Percentiles rank a stretch among this genome's conserved stretches.
These are phyloP conservation scores for Phengaris alcon DNA, from an alignment of 2,888 invertebrate genomes.

Conservation along the genomic window DNA sequence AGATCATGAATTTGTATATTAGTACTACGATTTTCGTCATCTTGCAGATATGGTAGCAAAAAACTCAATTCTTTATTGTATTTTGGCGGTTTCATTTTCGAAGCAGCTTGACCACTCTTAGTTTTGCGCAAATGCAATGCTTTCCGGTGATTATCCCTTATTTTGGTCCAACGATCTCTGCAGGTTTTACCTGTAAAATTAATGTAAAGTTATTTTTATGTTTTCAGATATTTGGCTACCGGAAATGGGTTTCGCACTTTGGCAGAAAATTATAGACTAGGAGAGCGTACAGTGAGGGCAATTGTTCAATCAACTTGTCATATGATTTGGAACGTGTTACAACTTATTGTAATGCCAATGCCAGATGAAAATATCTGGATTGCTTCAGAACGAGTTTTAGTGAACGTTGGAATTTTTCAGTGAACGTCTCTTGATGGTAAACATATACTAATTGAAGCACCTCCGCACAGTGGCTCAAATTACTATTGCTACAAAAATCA, in stretches of 20 bases:
- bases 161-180: not conserved
- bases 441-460: too few species aligned
- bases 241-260: not conserved
- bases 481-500: too few species aligned
- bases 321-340: not conserved
- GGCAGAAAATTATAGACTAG: not conserved
- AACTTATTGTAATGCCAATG: not conserved
- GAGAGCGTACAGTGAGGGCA: not conserved
- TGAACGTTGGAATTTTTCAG: constrained; percentile 20
- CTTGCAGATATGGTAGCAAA: not conserved
- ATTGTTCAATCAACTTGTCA: too few species aligned
- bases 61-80: not conserved
- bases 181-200: not conserved
- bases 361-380: constrained; percentile 3
- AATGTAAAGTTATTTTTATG: not conserved
- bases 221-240: not conserved
- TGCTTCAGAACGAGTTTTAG: constrained; percentile 17
- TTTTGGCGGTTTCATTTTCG: constrained; percentile 10
- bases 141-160: not conserved
- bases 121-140: not conserved
- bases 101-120: not conserved
- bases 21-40: not conserved
- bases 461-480: too few species aligned
- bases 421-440: too few species aligned
- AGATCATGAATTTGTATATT: not conserved